Evolutionary conservation across 2,797 vertebrate genomes (phyloP).

Genomic region (Aphelocoma californica): DNA sequence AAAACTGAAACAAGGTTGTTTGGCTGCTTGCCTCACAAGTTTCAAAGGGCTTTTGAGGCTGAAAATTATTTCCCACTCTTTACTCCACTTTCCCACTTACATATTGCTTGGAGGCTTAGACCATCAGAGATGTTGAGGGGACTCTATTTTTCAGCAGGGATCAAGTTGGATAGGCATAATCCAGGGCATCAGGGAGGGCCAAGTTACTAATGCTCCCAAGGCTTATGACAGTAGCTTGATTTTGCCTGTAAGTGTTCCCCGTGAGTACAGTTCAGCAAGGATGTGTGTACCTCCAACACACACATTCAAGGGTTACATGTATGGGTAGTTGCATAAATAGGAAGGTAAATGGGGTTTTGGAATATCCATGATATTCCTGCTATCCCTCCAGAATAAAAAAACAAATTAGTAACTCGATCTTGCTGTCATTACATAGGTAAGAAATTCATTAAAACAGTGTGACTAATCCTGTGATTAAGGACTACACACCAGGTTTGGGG

Average conservation of each 20-base stretch:
- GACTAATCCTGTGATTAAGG: conserved; percentile 7
- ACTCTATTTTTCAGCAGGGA: background rate
- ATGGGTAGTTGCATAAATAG: background rate
- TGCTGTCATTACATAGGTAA: background rate
- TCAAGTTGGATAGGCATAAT: background rate
- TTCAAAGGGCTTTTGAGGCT: background rate
- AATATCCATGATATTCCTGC: background rate
- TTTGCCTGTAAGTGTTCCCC: background rate
- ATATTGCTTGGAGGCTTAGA: background rate
- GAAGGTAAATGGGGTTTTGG: background rate
- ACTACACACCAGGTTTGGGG: background rate
- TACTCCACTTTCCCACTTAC: background rate
- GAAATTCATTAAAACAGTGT: background rate
- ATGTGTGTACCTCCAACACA: rapidly evolving
- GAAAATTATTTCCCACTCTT: background rate
- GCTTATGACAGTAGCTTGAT: background rate
- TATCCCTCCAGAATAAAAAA: background rate
- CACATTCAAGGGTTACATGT: background rate
- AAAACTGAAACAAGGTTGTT: background rate
- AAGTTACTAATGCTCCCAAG: rapidly evolving
- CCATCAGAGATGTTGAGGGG: background rate
- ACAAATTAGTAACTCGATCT: background rate
- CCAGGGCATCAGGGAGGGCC: rapidly evolving
- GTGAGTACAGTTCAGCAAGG: rapidly evolving
- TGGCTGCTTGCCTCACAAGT: background rate